Base-by-base conservation (phyloP, 2,797 vertebrate species). In the Lacerta bilineata region DNA sequence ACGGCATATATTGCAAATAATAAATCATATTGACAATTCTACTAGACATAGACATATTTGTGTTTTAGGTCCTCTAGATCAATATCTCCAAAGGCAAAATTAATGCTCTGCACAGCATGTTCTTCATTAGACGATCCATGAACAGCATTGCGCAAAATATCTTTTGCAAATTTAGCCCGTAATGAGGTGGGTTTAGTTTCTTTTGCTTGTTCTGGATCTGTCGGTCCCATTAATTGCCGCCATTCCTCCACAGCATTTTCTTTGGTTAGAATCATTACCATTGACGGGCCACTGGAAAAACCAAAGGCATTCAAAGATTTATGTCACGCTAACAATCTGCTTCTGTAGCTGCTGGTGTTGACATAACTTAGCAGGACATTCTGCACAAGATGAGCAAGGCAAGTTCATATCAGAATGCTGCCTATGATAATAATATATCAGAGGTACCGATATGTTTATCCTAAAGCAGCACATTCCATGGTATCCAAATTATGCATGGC, bases 201-300 rank as follows among this genome's bases (percentile, higher is more conserved):
- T 91, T 94, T 98, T 23, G 98, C 98, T 92, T 96, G 92, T 15
- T 94, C 88, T 11, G 98, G 98, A 92, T 99, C 97, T 0, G 93
- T 4, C 64, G 98, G 98, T 68, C 99, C 99, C 96, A 99, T 98
- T 86, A 98, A 91, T 84, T 91, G 80, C 91, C 97, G 98, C 98
- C 98, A 99, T 1, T 99, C 98, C 83, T 97, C 95, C 92, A 98
- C 95, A 25, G 98, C 98, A 88, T 99, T 98, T 96, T 98, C 98
- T 91, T 98, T 99, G 59, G 96, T 97, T 93, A 99, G 96, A 78
- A 98, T 69, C 93, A 99, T 97, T 93, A 98, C 88, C 95, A 98
- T 33, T 7, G 97, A 98, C 0, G 97, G 97, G 3, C 98, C 98
- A 23, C 98, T 99, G 95, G 69, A 95, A 93, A 95, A 93, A 92